Evolutionary conservation across 2,113 vertebrate genomes (phyloP).

Genomic region (Myotis yumanensis): DNA sequence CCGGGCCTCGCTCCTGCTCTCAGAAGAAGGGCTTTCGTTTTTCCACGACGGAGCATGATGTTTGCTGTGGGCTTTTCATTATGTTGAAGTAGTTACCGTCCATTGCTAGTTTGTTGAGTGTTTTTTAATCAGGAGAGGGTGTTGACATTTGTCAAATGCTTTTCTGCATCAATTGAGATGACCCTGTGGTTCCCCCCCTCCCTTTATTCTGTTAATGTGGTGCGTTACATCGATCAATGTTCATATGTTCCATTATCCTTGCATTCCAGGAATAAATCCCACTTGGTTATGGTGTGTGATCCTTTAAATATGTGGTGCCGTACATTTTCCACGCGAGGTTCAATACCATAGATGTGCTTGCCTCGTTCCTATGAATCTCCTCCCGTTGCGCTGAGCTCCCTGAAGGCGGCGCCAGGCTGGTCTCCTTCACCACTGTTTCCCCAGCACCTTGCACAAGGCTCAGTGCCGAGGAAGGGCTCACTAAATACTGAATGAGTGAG

Average conservation of each 20-base stretch:
- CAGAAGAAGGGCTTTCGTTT: neutral
- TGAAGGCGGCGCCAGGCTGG: rapidly evolving
- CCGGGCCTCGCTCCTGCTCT: neutral
- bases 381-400: rapidly evolving
- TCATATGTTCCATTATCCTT: neutral
- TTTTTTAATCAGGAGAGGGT: neutral
- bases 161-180: neutral
- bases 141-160: neutral
- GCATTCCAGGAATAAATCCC: neutral
- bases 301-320: neutral
- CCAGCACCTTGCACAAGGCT: neutral
- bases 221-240: neutral
- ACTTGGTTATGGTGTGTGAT: neutral
- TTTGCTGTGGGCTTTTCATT: neutral
- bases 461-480: neutral
- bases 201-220: neutral
- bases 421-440: neutral
- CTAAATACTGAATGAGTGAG: neutral
- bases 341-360: rapidly evolving
- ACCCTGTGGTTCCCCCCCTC: neutral
- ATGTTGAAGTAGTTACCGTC: neutral
- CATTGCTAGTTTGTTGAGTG: neutral
- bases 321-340: neutral
- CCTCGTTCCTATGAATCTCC: neutral
- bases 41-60: neutral